Evolutionary conservation across 2,797 vertebrate species (phyloP).

Genomic region (Tarsius wallacei): DNA sequence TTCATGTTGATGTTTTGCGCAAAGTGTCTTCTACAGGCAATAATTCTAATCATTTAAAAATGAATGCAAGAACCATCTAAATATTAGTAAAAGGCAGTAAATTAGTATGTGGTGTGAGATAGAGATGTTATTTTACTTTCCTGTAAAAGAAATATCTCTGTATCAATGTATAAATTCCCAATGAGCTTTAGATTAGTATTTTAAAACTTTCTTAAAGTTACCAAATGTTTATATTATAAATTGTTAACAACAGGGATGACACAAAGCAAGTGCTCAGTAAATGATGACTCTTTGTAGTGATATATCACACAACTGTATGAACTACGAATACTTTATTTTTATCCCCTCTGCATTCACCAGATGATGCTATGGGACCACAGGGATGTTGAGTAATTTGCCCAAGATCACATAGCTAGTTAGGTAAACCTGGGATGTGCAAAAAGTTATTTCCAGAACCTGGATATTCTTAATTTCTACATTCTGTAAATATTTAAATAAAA

Average conservation of each 20-base stretch:
- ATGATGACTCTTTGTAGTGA: not conserved
- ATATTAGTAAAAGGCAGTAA: not conserved
- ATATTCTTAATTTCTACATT: not conserved
- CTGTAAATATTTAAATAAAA: conserved; percentile 1
- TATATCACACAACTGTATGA: not conserved
- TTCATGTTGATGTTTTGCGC: not conserved
- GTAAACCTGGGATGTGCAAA: not conserved
- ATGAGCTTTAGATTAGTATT: conserved; percentile 17
- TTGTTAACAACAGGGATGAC: not conserved
- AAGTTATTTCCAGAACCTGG: not conserved
- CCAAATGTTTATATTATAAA: not conserved
- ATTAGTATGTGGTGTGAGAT: not conserved
- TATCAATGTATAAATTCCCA: not conserved
- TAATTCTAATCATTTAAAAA: not conserved
- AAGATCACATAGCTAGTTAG: not conserved
- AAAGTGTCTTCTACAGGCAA: not conserved
- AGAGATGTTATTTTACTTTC: not conserved
- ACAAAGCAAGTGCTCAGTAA: not conserved
- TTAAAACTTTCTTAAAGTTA: conserved; percentile 37
- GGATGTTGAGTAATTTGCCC: not conserved
- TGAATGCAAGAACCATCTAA: not conserved
- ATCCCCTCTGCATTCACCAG: not conserved
- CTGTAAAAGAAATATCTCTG: not conserved
- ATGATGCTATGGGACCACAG: not conserved
- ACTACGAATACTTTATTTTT: not conserved